Evolutionary conservation across 2,888 invertebrate genomes (phyloP).

Genomic region (Epistrophe eligans): DNA sequence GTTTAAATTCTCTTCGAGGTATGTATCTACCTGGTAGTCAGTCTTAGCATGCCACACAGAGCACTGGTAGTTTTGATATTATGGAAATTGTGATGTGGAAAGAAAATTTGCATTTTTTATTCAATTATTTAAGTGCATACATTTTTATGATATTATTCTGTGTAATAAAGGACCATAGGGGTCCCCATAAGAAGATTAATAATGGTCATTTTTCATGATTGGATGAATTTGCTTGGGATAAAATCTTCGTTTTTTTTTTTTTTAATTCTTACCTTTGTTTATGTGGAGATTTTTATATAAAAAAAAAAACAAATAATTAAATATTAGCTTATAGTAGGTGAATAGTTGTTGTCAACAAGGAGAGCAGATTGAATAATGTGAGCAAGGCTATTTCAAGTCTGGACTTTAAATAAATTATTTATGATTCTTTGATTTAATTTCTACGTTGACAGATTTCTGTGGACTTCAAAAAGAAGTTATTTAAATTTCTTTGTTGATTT

Average conservation of each 20-base stretch:
- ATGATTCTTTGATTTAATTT: neutral
- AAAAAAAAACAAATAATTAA: constrained; percentile 28
- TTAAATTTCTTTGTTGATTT: no score
- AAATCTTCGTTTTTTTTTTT: neutral
- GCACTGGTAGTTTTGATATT: neutral
- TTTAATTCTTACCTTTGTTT: neutral
- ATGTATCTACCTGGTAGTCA: neutral
- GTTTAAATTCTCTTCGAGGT: neutral
- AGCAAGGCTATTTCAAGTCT: neutral
- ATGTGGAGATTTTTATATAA: neutral
- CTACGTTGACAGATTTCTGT: no score
- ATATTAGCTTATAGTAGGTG: constrained; percentile 17
- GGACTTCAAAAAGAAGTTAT: no score
- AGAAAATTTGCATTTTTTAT: constrained; percentile 69
- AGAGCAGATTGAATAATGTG: constrained; percentile 1
- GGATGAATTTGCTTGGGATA: constrained; percentile 25
- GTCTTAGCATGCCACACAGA: constrained; percentile 1
- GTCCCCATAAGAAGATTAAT: constrained; percentile 39
- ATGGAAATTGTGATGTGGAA: constrained; percentile 1
- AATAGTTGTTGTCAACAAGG: neutral
- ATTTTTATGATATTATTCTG: constrained; percentile 6
- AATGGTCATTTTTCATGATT: constrained; percentile 65
- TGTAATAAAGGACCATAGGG: constrained; percentile 2
- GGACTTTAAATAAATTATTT: neutral
- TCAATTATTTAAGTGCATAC: constrained; percentile 51